phyloP scores from a whole-genome alignment of 2,113 vertebrate species.

The Nycticorax nycticorax region DNA sequence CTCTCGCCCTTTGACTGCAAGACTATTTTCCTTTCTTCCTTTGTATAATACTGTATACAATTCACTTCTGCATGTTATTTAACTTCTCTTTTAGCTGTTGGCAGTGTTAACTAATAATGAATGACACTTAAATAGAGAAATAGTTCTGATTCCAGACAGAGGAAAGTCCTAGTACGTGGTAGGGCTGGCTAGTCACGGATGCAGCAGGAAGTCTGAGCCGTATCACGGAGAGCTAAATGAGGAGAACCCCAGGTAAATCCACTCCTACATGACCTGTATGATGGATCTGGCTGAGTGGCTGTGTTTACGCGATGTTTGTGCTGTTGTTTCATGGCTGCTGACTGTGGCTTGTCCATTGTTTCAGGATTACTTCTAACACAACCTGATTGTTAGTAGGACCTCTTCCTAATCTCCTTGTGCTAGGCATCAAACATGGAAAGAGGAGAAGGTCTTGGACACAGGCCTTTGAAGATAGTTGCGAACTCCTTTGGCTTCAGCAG shows the following conservation, averaged over 20 bases:
- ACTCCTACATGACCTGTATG: fast-evolving
- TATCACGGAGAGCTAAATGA: neutral
- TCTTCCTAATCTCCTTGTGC: neutral
- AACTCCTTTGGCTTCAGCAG: neutral
- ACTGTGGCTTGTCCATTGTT: neutral
- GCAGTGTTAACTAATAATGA: neutral
- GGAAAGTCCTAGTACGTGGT: neutral
- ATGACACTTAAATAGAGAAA: neutral
- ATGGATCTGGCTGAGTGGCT: neutral
- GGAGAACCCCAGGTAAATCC: neutral
- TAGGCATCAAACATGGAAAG: neutral
- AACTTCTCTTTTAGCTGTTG: neutral
- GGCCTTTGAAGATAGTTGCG: neutral
- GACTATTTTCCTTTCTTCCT: neutral
- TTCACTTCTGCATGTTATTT: neutral
- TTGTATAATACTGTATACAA: neutral
- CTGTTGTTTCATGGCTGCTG: neutral
- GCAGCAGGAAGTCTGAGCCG: neutral
- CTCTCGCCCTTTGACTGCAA: neutral
- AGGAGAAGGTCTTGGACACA: neutral
- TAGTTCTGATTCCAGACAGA: neutral
- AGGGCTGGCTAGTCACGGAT: neutral
- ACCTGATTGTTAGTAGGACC: neutral
- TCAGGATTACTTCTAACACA: neutral
- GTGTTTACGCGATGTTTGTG: neutral